Conservation (phyloP, 2,888 invertebrate genomes). For the Cremastobaeus sp. region DNA sequence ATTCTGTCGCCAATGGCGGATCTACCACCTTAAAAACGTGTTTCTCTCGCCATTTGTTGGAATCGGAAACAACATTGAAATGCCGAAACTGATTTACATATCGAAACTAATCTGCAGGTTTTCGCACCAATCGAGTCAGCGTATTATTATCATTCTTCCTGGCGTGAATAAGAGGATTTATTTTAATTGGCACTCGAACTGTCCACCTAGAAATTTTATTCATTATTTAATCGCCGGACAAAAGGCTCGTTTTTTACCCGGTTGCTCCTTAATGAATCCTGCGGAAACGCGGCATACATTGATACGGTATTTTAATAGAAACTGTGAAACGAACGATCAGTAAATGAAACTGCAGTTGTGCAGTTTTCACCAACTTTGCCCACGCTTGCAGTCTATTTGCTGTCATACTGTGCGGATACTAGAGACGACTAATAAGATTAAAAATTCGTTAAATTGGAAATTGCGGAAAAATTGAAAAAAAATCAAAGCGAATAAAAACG, state of each 20-base stretch:
- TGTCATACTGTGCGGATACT: slow-evolving; percentile 8
- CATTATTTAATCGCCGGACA: slow-evolving; percentile 11
- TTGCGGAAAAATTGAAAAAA: slow-evolving; percentile 17
- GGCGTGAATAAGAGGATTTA: slow-evolving; percentile 19
- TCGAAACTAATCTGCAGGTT: too few relatives aligned
- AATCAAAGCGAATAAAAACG: slow-evolving; percentile 24
- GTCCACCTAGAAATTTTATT: slow-evolving; percentile 20
- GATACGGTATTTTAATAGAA: slow-evolving; percentile 14
- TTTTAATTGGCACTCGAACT: slow-evolving; percentile 12
- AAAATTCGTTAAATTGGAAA: slow-evolving; percentile 35
- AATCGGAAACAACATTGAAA: too few relatives aligned
- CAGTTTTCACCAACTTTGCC: slow-evolving; percentile 47
- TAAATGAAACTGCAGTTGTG: slow-evolving; percentile 38
- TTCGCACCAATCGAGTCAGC: too few relatives aligned
- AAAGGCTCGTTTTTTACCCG: slow-evolving; percentile 4
- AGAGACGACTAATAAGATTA: slow-evolving; percentile 47
- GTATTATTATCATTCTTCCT: too few relatives aligned
- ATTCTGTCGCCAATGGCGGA: too few relatives aligned
- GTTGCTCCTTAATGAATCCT: slow-evolving; percentile 20
- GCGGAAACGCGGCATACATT: neutral
- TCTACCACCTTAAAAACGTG: too few relatives aligned
- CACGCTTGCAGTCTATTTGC: slow-evolving; percentile 36
- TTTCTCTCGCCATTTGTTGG: too few relatives aligned
- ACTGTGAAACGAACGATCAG: slow-evolving; percentile 19
- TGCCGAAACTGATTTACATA: too few relatives aligned